Evolutionary conservation across 2,113 vertebrate genomes (phyloP), one percentile per base, ranked within the genome.

Genomic region (Phocoena sinus): DNA sequence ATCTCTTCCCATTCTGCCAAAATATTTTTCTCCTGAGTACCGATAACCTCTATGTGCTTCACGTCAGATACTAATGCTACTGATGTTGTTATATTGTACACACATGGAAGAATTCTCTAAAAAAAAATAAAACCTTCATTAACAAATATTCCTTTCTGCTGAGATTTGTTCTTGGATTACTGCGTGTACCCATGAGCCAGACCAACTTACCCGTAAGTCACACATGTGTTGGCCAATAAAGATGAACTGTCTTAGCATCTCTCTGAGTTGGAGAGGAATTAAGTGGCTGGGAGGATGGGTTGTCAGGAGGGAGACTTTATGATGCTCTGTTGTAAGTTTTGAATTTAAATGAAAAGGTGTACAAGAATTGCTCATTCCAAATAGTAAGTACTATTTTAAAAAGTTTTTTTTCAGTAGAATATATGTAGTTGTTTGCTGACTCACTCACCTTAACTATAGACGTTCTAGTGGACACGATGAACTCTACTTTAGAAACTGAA

Each of bases 161-260:
- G 47, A 38, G 25, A 74, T 96, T 96, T 82, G 76, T 97, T 92
- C 82, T 95, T 94, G 91, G 93, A 63, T 83, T 80, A 21, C 31
- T 91, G 74, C 21, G 70, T 65, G 74, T 76, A 60, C 44, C 82
- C 33, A 67, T 8, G 26, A 92, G 76, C 28, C 83, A 94, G 83
- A 80, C 91, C 73, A 94, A 77, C n/a, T 92, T n/a, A 90, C 68
- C 65, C 65, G 20, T 62, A 95, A 89, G 87, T 93, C 83, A 94
- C 21, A n/a, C 63, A 68, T 67, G 93, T 91, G 70, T 91, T 53
- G 26, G 56, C 85, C 65, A 87, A 11, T 85, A 53, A 92, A 89
- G 41, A 95, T 8, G 18, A 90, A 56, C 13, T 44, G 6, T 85
- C 50, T 31, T 71, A 71, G 58, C 36, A 21, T 68, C 68, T 84